Conservation (phyloP, 2,888 invertebrate genomes). For the Drosophila ustulata region DNA sequence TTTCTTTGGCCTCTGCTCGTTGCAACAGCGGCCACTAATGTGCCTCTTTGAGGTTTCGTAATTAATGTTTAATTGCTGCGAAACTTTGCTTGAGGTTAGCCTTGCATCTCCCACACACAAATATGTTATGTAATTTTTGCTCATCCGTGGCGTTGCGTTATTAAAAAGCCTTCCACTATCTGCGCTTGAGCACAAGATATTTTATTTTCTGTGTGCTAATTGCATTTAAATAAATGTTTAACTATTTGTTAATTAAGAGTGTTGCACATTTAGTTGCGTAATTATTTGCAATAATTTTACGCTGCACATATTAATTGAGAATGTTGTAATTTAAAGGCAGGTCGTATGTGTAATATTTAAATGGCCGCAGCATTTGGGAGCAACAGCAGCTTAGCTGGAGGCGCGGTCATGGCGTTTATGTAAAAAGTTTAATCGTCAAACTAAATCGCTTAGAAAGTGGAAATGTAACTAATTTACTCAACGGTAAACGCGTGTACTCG, state of each 20-base stretch:
- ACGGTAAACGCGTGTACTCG: constrained; percentile 27
- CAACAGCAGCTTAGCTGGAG: constrained; percentile 29
- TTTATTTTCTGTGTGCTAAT: constrained; percentile 6
- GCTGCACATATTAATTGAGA: background rate
- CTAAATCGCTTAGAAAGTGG: constrained; percentile 76
- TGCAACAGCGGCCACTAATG: constrained; percentile 72
- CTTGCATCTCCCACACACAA: constrained; percentile 19
- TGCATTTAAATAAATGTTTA: constrained; percentile 6
- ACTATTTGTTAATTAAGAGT: background rate
- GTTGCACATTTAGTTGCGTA: background rate
- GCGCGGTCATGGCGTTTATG: constrained; percentile 73
- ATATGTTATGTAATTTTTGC: constrained; percentile 27
- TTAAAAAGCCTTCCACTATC: constrained; percentile 20
- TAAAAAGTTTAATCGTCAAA: constrained; percentile 75
- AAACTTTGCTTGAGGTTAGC: constrained; percentile 64
- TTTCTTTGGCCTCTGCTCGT: constrained; percentile 12
- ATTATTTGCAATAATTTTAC: too few relatives aligned
- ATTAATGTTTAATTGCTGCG: constrained; percentile 71
- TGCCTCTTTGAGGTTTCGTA: constrained; percentile 70
- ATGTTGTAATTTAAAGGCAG: background rate
- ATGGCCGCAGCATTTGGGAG: constrained; percentile 18
- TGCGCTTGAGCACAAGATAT: constrained; percentile 12
- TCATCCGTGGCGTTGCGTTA: constrained; percentile 1
- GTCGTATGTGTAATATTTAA: constrained; percentile 50
- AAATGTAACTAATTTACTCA: constrained; percentile 73